These are phyloP conservation scores for Reinhardtius hippoglossoides DNA, from an alignment of 2,113 vertebrate genomes.

Conservation along the genomic window DNA sequence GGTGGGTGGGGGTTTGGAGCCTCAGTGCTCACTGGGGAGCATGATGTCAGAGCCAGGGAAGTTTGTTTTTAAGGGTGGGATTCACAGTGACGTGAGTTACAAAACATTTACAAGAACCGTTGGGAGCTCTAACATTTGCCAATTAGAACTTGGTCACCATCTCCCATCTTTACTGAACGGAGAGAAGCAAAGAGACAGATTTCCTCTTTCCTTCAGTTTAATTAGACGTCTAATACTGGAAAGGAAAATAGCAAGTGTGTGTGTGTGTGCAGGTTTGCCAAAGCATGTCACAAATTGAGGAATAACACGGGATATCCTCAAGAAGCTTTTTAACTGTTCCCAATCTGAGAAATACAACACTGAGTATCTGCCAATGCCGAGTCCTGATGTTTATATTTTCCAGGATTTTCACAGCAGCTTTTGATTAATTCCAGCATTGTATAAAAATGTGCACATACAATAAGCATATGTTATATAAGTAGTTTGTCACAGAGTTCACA, in stretches of 20 bases:
- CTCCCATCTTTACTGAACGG: constrained; percentile 25
- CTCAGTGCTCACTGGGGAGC: constrained; percentile 57
- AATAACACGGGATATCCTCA: not conserved
- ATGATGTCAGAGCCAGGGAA: constrained; percentile 72
- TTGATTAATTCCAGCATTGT: not conserved
- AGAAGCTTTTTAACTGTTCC: not conserved
- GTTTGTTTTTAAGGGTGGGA: constrained; percentile 80
- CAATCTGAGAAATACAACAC: not conserved
- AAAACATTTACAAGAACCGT: constrained; percentile 78
- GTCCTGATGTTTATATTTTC: not conserved
- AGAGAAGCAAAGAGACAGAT: constrained; percentile 4
- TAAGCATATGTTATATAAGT: not conserved
- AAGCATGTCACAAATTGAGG: not conserved
- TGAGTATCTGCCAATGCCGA: not conserved
- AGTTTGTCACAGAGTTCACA: not conserved
- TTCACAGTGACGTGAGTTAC: constrained; percentile 72
- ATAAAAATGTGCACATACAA: not conserved
- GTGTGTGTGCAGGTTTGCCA: not conserved
- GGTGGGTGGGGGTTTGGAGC: constrained; percentile 23
- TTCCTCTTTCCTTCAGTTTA: constrained; percentile 13
- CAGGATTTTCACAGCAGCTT: not conserved
- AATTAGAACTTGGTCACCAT: constrained; percentile 58
- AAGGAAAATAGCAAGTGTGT: not conserved
- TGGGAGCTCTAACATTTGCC: constrained; percentile 43
- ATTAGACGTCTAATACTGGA: constrained; percentile 10